These are phyloP conservation scores for Sardina pilchardus DNA, from an alignment of 2,113 vertebrate species.

Conservation along the genomic window DNA sequence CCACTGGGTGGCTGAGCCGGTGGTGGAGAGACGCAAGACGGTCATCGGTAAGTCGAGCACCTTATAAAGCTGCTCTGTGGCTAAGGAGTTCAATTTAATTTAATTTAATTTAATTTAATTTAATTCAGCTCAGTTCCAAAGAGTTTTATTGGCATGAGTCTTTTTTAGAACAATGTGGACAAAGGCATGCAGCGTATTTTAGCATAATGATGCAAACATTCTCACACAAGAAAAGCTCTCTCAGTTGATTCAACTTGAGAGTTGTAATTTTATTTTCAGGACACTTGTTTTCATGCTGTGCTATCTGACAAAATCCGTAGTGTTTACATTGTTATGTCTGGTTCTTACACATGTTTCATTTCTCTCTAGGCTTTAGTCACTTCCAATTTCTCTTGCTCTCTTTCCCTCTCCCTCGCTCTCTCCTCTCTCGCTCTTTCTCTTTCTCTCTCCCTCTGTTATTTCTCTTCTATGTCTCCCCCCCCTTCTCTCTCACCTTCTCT, in stretches of 20 bases:
- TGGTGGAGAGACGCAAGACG: constrained; percentile 81
- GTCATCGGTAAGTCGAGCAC: constrained; percentile 79
- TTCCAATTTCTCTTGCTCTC: neutral
- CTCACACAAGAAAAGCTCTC: neutral
- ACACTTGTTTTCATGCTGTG: neutral
- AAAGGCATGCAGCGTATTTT: too few species aligned
- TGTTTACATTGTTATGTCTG: too few species aligned
- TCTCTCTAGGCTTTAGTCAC: neutral
- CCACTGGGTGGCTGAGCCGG: constrained; percentile 83
- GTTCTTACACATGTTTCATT: too few species aligned
- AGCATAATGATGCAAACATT: neutral
- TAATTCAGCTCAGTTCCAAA: too few species aligned
- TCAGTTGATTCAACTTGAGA: neutral
- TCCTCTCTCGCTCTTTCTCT: constrained; percentile 3
- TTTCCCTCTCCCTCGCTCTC: neutral
- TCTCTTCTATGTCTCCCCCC: neutral
- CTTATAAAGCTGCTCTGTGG: too few species aligned
- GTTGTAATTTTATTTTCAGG: neutral
- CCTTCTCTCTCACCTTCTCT: neutral
- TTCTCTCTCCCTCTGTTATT: too few species aligned
- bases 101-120: too few species aligned
- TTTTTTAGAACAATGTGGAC: too few species aligned
- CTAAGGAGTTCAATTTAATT: too few species aligned
- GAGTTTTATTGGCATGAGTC: neutral
- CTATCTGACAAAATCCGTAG: too few species aligned